Evolutionary conservation across 2,888 invertebrate genomes (phyloP), one percentile per base, ranked within the genome.

Genomic region (Hirtodrosophila alboralis): DNA sequence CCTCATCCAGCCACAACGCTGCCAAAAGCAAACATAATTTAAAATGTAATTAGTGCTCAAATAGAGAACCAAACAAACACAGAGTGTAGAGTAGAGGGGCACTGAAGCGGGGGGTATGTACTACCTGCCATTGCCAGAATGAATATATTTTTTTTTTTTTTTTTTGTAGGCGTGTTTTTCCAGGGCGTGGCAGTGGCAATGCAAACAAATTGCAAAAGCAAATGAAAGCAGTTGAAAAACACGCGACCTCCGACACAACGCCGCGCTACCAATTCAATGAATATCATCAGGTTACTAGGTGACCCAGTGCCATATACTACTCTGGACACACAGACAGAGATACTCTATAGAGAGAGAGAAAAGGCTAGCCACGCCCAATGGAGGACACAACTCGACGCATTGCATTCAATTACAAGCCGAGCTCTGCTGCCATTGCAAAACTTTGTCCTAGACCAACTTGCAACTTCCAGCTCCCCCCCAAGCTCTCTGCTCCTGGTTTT

Each of bases 391-490:
- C 18, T 18, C 18, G 23, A 8, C 3, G 18, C 18, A 18, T 38
- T 61, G 62, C 65, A 66, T 66, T 63, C 54, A 60, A 67, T 54
- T 70, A 62, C 63, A 61, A 38, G n/a, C n/a, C n/a, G n/a, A n/a
- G n/a, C n/a, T n/a, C 31, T 31, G 33, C 56, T 41, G 40, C 47
- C 27, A 18, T 28, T 52, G 58, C 43, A 67, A 64, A 76, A 75
- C 71, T 85, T 83, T 86, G 86, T 85, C 87, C 86, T 87, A 86
- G 86, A 86, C 87, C 87, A 87, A 86, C 75, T 86, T 87, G 75
- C 44, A 34, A 51, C 53, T 27, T 44, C 18, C 18, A 4, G 4
- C 34, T 27, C 47, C 40, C 27, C 8, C n/a, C 13, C 6, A 23
- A 23, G 1, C 12, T 23, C 44, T n/a, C 38, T 27, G 26, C 21